Conservation (phyloP, 2,888 invertebrate genomes). For the Coronaproctus castanopsis region DNA sequence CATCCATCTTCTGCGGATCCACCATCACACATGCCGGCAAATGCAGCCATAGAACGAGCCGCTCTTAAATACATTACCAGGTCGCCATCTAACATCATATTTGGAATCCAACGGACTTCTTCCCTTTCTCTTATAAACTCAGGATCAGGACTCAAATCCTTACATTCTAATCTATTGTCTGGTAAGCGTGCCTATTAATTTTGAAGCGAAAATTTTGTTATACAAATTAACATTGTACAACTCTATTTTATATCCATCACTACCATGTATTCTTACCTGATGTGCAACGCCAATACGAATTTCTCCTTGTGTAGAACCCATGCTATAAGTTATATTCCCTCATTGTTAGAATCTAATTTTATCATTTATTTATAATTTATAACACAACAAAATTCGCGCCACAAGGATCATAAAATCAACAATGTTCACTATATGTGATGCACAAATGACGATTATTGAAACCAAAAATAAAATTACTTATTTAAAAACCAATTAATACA, state of each 20-base stretch:
- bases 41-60: constrained; percentile 93
- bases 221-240: constrained; percentile 4
- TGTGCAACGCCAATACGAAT: constrained; percentile 56
- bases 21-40: constrained; percentile 97
- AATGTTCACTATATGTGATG: no score
- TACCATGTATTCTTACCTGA: constrained; percentile 46
- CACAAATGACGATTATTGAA: no score
- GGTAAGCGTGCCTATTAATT: constrained; percentile 46
- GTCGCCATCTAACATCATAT: constrained; percentile 80
- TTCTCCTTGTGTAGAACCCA: constrained; percentile 53
- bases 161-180: constrained; percentile 32
- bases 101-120: constrained; percentile 85
- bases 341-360: no score
- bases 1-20: constrained; percentile 93
- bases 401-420: no score
- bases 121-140: constrained; percentile 43
- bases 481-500: no score
- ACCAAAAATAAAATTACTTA: no score
- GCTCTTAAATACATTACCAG: constrained; percentile 93
- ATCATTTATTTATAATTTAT: no score
- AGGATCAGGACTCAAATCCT: constrained; percentile 27
- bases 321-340: no score
- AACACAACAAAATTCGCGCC: no score
- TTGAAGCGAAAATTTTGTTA: no score
- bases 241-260: no score